Base-by-base conservation (phyloP, 2,888 invertebrate species). In the Drosophila seclusa region DNA sequence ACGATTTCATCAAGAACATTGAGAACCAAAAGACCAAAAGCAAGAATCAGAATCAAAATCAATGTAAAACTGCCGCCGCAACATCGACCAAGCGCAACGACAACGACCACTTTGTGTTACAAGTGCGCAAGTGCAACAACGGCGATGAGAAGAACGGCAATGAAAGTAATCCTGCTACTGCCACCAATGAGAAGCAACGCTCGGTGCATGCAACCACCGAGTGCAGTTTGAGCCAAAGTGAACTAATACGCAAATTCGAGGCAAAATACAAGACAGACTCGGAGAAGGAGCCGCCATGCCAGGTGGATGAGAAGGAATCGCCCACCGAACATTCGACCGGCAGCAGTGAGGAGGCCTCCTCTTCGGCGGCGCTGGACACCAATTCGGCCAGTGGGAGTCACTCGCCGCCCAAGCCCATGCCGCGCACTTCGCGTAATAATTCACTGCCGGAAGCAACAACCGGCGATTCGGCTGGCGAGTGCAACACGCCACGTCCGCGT, bases 391-490 rank as follows among this genome's bases (percentile, higher is more conserved):
- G 90, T n/a, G 80, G 89, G 57, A 80, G 76, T 10, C 76, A 81
- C 21, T 94, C 95, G 54, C 95, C 96, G 2, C 97, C 97, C 0
- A 97, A 97, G 91, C 97, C 97, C 18, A 94, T 97, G 93, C 97
- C 97, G 0, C 94, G 97, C 83, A 96, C 96, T 0, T 97, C 95
- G 52, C 94, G 96, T 84, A 94, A 95, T 49, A 95, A 95, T 86
- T 95, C 97, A 18, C 94, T 97, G 66, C 96, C 96, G 1, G 97
- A 97, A 65, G 59, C 78, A 21, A 64, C 63, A 73, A 45, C 50
- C 94, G 40, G 95, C 95, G 90, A 78, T 53, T 80, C 79, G 2
- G 71, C 73, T 18, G 76, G 87, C 59, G 89, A 82, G 53, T 48
- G 81, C 49, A 76, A 71, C 31, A 88, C 89, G 18, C 92, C 92